Evolutionary conservation across 2,888 invertebrate genomes (phyloP).

Genomic region (Tachina lurida): DNA sequence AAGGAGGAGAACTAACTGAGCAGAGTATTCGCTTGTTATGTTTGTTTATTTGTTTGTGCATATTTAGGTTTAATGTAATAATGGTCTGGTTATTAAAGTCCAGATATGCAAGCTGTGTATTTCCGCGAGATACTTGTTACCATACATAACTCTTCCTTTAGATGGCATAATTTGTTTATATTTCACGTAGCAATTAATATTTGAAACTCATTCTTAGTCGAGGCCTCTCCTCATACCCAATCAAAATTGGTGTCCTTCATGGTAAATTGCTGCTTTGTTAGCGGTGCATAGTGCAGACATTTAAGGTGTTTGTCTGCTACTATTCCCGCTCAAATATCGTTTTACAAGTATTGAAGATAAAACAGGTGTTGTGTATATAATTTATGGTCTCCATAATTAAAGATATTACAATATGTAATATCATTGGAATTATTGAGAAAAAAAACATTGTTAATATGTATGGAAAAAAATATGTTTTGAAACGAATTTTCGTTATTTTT

Average conservation of each 20-base stretch:
- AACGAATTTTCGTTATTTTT: no score
- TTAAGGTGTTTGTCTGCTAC: slow-evolving; percentile 21
- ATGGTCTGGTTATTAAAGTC: slow-evolving; percentile 53
- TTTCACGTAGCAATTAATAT: slow-evolving; percentile 73
- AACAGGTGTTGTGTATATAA: slow-evolving; percentile 72
- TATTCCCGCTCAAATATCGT: neutral
- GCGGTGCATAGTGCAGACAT: slow-evolving; percentile 27
- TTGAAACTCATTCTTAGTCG: slow-evolving; percentile 49
- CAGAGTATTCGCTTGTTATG: slow-evolving; percentile 20
- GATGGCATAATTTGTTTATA: slow-evolving; percentile 67
- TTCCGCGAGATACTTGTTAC: neutral
- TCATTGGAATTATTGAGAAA: neutral
- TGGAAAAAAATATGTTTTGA: no score
- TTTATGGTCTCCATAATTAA: slow-evolving; percentile 69
- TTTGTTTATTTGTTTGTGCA: neutral
- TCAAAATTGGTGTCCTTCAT: slow-evolving; percentile 13
- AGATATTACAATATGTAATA: neutral
- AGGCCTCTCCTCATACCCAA: slow-evolving; percentile 16
- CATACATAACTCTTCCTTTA: neutral
- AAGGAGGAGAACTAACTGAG: slow-evolving; percentile 13
- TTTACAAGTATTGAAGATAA: slow-evolving; percentile 61
- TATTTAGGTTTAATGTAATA: slow-evolving; percentile 19
- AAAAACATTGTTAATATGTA: no score
- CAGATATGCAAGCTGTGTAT: slow-evolving; percentile 16
- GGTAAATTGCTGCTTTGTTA: slow-evolving; percentile 33